Evolutionary conservation across 2,797 vertebrate species (phyloP), one percentile per base, ranked within the genome.

Genomic region (Pterois miles): DNA sequence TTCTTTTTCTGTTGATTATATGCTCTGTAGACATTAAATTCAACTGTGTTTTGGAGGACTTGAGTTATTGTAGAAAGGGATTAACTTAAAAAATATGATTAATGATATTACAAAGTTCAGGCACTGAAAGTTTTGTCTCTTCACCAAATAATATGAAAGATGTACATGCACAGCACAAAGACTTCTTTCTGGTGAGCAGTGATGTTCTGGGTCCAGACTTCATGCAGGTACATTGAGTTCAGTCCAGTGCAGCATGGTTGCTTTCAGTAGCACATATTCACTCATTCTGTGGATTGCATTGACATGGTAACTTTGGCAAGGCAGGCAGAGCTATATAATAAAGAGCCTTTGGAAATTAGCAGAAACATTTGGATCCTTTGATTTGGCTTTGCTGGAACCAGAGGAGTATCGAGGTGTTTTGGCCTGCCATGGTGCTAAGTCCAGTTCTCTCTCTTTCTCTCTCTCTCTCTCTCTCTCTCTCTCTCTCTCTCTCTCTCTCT

Each of bases 171-270:
- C 70, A 66, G 60, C 72, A 88, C 87, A 85, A 81, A 86, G 76
- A 69, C 70, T 25, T 77, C 76, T 88, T 91, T 90, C 84, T 88
- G 68, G 53, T 67, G 59, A 56, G 23, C 25, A 3, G 59, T 67
- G 74, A 78, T 73, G 65, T 86, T 82, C 71, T 78, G 56, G 48
- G 64, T 84, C 66, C 70, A 73, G 83, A 85, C 73, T 78, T 58
- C 63, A 84, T 74, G 71, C 88, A 87, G 88, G 78, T 89, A 87
- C 78, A 77, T 74, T 78, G 76, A 83, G 70, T 75, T 65, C 14
- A 52, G 65, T 78, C 82, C 76, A 86, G 80, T 80, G 59, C 88
- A 88, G 86, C 80, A 71, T 80, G 84, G 60, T 53, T 75, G 52
- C 80, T 78, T 85, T 87, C 73, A 90, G 65, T 67, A 75, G 71